Conservation (phyloP, 1,140 invertebrate genomes). For the Rhynchophorus ferrugineus region DNA sequence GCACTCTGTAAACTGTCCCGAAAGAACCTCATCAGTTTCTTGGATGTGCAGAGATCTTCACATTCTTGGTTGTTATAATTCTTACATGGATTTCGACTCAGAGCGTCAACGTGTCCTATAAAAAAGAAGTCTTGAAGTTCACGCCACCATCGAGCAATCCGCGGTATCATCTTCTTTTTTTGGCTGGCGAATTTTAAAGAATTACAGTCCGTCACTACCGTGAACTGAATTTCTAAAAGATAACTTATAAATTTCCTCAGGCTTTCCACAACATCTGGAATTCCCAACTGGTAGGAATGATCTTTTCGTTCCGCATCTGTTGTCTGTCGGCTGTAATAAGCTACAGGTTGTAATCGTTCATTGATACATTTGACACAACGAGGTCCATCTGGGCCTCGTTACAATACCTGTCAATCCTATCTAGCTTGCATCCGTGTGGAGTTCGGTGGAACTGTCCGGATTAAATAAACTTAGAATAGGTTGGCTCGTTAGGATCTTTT, state of each 20-base stretch:
- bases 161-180: slow-evolving; percentile 28
- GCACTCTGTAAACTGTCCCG: slow-evolving; percentile 19
- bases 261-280: slow-evolving; percentile 7
- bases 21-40: slow-evolving; percentile 18
- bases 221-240: slow-evolving; percentile 21
- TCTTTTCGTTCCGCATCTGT: background rate
- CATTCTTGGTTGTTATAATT: background rate
- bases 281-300: background rate
- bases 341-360: background rate
- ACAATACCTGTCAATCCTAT: background rate
- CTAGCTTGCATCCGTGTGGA: background rate
- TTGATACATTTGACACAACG: background rate
- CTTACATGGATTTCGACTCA: slow-evolving; percentile 32
- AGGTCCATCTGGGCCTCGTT: too few species aligned
- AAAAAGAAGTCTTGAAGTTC: slow-evolving; percentile 30
- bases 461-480: background rate
- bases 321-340: background rate
- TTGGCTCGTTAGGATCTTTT: background rate
- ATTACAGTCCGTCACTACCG: slow-evolving; percentile 31
- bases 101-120: slow-evolving; percentile 33
- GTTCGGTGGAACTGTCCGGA: background rate
- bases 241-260: slow-evolving; percentile 24
- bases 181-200: slow-evolving; percentile 16
- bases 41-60: slow-evolving; percentile 9
- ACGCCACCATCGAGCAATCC: slow-evolving; percentile 31